phyloP scores from a whole-genome alignment of 2,113 vertebrate species.

The Lepisosteus osseus region DNA sequence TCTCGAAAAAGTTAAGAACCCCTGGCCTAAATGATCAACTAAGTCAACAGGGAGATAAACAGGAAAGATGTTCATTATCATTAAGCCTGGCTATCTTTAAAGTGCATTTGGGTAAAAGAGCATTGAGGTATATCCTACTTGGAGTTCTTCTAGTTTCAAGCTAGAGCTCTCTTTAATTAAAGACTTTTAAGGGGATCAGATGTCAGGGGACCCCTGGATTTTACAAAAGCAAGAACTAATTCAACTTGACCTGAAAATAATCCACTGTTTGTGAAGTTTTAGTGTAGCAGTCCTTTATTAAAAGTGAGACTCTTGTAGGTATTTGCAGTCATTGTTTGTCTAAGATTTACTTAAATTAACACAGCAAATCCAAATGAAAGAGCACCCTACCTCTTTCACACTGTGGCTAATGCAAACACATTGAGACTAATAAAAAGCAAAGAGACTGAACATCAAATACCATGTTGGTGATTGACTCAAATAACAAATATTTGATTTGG shows the following conservation, averaged over 20 bases:
- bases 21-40: neutral
- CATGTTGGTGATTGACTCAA: too few relatives aligned
- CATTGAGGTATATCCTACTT: neutral
- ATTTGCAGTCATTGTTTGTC: too few relatives aligned
- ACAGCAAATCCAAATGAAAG: too few relatives aligned
- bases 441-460: too few relatives aligned
- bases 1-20: too few relatives aligned
- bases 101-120: neutral
- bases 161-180: slow-evolving; percentile 20
- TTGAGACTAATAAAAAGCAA: too few relatives aligned
- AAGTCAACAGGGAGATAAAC: neutral
- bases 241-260: slow-evolving; percentile 31
- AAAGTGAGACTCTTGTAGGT: slow-evolving; percentile 13
- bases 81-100: neutral
- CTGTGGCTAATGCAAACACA: too few relatives aligned
- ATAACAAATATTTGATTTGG: too few relatives aligned
- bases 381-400: too few relatives aligned
- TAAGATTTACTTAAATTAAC: too few relatives aligned
- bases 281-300: slow-evolving; percentile 22
- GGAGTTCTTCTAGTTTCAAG: slow-evolving; percentile 13
- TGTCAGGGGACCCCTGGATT: slow-evolving; percentile 12
- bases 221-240: slow-evolving; percentile 30
- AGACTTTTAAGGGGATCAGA: slow-evolving; percentile 29
- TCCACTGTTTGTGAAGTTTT: slow-evolving; percentile 33
- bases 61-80: neutral